Percentiles rank a stretch among this genome's conserved stretches.
Conservation (phyloP, 2,113 vertebrate species). For the Ptilorrhoa leucosticta region DNA sequence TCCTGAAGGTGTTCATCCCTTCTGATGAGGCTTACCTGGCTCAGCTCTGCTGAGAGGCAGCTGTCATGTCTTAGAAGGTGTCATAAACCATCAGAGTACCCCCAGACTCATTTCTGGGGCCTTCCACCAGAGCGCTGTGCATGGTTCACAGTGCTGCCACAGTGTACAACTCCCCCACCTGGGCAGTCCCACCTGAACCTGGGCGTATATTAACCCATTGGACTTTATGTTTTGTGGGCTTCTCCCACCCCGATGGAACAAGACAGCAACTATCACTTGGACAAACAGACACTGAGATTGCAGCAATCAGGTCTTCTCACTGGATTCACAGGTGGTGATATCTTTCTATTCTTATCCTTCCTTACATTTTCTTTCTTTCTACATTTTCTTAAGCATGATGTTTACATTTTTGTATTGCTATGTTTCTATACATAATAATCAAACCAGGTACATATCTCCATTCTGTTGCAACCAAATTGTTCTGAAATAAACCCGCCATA, state of each 20-base stretch:
- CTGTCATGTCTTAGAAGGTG: neutral
- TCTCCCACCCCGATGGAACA: neutral
- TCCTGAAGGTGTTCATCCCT: neutral
- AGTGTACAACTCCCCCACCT: neutral
- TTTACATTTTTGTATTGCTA: neutral
- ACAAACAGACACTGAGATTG: no score
- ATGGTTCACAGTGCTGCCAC: no score
- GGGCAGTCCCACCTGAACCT: neutral
- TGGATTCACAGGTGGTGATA: neutral
- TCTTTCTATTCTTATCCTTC: neutral
- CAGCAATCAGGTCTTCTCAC: neutral
- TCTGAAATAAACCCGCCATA: rapidly evolving
- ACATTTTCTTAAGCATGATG: neutral
- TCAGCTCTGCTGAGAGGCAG: neutral
- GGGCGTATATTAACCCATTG: neutral
- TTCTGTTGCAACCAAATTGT: neutral
- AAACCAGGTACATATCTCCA: neutral
- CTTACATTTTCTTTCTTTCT: neutral
- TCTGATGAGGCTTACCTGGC: neutral
- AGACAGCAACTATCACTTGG: neutral
- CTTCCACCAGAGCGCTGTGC: neutral
- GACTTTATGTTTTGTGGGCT: neutral
- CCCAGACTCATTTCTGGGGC: neutral
- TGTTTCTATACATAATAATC: neutral
- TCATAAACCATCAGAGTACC: neutral